phyloP scores from a whole-genome alignment of 1,140 invertebrate species.

The Sycophaga agraensis region DNA sequence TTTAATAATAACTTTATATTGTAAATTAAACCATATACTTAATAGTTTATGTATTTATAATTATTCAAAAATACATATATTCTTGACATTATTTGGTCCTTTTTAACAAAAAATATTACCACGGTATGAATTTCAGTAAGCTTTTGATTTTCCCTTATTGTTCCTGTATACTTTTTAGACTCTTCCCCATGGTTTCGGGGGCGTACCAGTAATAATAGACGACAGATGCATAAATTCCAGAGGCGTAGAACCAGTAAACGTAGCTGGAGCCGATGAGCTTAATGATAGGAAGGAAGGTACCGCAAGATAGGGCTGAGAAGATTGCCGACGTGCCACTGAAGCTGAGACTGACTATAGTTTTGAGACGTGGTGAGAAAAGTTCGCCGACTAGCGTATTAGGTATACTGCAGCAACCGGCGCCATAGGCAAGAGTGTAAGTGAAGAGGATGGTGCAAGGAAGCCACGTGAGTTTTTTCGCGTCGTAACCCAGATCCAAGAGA shows the following conservation, averaged over 20 bases:
- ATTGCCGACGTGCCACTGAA: conserved; percentile 56
- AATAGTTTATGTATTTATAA: too few relatives aligned
- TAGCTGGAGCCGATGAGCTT: conserved; percentile 43
- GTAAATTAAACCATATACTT: too few relatives aligned
- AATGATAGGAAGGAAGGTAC: conserved; percentile 58
- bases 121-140: too few relatives aligned
- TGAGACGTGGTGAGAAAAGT: conserved; percentile 50
- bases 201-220: conserved; percentile 61
- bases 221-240: conserved; percentile 54
- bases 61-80: too few relatives aligned
- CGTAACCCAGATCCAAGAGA: conserved; percentile 37
- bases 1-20: too few relatives aligned
- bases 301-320: conserved; percentile 62
- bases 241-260: conserved; percentile 61
- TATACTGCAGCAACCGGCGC: conserved; percentile 46
- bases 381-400: conserved; percentile 51
- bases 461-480: conserved; percentile 46
- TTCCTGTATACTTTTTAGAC: conserved; percentile 59
- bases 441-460: conserved; percentile 47
- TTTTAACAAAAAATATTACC: too few relatives aligned
- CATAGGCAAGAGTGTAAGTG: conserved; percentile 41
- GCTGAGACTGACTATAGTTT: conserved; percentile 55
- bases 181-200: conserved; percentile 67
- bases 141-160: too few relatives aligned
- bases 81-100: too few relatives aligned